Evolutionary conservation across 2,888 invertebrate genomes (phyloP), one percentile per base, ranked within the genome.

Genomic region (Fissipunctia ypsillon): DNA sequence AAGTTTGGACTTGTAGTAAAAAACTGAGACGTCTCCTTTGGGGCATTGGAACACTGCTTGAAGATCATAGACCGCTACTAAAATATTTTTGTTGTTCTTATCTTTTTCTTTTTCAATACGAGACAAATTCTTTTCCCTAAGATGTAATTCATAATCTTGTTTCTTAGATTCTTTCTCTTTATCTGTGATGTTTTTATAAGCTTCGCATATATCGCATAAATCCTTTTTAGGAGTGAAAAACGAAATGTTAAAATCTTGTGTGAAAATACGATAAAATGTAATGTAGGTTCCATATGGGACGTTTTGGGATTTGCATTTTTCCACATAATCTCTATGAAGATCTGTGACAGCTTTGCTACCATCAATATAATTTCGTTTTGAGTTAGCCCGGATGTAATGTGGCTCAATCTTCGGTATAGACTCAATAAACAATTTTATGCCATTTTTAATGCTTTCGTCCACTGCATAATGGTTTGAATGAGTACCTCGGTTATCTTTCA

Each of bases 271-370:
- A 56, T 59, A 59, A 59, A 59, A 59, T 59, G 22, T 56, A 31
- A 66, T 35, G 31, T 86, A 68, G 22, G 3, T 78, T 31, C 52
- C 70, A n/a, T n/a, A n/a, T n/a, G n/a, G n/a, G n/a, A 48, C 41
- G 45, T 70, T 73, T 66, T 69, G 16, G 6, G 77, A 52, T 59
- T 85, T 80, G 41, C 77, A 84, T 63, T 71, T 43, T 69, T 73
- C 81, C 19, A 83, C 84, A 65, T 85, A 85, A 54, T 85, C 82
- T 71, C 77, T 74, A 65, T 85, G 82, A 45, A 82, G 68, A 52
- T 84, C 81, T 6, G 81, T 63, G 16, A 83, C 67, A 45, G 43
- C 43, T n/a, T n/a, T n/a, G n/a, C n/a, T n/a, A n/a, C n/a, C n/a
- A n/a, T n/a, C n/a, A n/a, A n/a, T n/a, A n/a, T n/a, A n/a, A 45